Evolutionary conservation across 2,113 vertebrate genomes (phyloP).

Genomic region (Orthonyx spaldingii): DNA sequence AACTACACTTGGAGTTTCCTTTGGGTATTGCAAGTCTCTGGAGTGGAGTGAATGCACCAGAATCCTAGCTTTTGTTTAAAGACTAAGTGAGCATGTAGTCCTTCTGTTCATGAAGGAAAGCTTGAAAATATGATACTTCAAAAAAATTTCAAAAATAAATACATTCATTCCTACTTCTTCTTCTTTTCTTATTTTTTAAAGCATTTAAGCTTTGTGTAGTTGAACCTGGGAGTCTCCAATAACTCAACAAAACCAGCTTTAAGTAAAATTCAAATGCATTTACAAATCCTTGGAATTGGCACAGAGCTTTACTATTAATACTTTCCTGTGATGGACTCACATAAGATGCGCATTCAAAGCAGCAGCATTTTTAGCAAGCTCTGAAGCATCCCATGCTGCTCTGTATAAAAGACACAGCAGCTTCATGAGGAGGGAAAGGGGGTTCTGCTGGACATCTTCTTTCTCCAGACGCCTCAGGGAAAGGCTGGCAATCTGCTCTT

Average conservation of each 20-base stretch:
- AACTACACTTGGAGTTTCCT: background rate
- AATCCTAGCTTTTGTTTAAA: background rate
- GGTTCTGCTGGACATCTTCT: background rate
- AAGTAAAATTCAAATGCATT: background rate
- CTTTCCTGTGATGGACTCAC: background rate
- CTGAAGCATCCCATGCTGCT: background rate
- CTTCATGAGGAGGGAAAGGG: background rate
- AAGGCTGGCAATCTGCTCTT: background rate
- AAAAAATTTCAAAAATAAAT: background rate
- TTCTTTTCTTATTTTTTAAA: background rate
- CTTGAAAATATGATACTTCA: background rate
- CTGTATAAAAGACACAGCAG: background rate
- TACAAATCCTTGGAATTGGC: background rate
- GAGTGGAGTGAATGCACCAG: background rate
- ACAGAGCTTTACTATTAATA: background rate
- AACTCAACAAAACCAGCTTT: background rate
- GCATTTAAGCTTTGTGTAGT: background rate
- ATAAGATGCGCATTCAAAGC: background rate
- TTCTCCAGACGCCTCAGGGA: background rate
- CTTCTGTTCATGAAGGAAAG: background rate
- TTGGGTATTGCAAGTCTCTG: background rate
- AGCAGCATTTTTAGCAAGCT: background rate
- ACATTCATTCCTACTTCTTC: background rate
- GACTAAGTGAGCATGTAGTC: background rate
- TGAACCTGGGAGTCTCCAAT: background rate